These are phyloP conservation scores for Hesperophylax magnus DNA, from an alignment of 1,140 invertebrate species.

Conservation along the genomic window DNA sequence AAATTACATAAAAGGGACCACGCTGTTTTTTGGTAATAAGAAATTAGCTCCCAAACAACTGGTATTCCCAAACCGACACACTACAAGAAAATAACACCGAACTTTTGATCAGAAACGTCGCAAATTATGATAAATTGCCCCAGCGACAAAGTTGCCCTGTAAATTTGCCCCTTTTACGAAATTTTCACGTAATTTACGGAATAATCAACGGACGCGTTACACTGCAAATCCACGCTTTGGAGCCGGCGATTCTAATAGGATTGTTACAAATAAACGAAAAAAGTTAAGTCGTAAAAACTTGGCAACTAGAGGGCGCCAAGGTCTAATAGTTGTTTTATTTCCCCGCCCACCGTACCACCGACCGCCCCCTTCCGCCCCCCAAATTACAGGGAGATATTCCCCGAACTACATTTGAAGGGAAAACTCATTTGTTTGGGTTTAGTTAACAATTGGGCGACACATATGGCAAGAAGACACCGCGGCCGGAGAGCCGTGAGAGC, in stretches of 20 bases:
- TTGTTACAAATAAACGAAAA: conserved; percentile 57
- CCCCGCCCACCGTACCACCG: background rate
- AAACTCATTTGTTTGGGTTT: conserved; percentile 44
- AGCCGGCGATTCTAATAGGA: conserved; percentile 51
- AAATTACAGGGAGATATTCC: conserved; percentile 14
- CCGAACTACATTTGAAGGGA: conserved; percentile 33
- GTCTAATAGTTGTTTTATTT: conserved; percentile 55
- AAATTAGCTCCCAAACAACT: conserved; percentile 26
- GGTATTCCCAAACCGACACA: conserved; percentile 24
- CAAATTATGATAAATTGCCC: conserved; percentile 38
- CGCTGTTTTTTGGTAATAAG: background rate
- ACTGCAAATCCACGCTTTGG: conserved; percentile 34
- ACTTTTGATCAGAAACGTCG: conserved; percentile 36
- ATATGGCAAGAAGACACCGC: conserved; percentile 28
- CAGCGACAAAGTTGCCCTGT: conserved; percentile 32
- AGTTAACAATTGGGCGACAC: conserved; percentile 40
- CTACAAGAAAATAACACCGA: conserved; percentile 36
- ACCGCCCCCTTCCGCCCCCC: background rate
- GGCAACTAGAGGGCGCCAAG: conserved; percentile 50
- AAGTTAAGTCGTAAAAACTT: conserved; percentile 56
- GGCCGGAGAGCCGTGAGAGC: conserved; percentile 12
- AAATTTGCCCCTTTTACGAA: conserved; percentile 35
- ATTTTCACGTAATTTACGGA: conserved; percentile 48
- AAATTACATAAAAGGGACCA: background rate
- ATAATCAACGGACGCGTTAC: conserved; percentile 34